These are phyloP conservation scores for Candidula unifasciata DNA, from an alignment of 2,888 invertebrate species.

Conservation along the genomic window DNA sequence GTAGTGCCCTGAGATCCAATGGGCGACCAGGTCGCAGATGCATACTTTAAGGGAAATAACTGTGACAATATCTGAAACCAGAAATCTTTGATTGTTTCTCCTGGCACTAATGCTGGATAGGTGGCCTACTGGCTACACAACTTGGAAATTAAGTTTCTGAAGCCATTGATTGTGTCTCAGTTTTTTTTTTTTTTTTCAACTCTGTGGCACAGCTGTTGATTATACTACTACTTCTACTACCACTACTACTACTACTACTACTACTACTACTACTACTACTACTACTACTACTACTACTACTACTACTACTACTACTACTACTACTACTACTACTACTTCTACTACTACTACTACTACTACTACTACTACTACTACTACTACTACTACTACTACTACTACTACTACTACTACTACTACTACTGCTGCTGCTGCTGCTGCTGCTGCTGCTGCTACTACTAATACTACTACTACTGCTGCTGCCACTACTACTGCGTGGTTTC, in stretches of 20 bases:
- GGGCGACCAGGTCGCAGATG: too few species aligned
- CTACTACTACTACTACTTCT: not conserved
- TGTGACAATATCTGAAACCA: too few species aligned
- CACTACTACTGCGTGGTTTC: not conserved
- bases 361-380: conserved; percentile 31
- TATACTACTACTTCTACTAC: too few species aligned
- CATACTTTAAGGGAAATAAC: too few species aligned
- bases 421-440: not conserved
- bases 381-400: conserved; percentile 33
- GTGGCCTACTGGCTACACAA: too few species aligned
- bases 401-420: conserved; percentile 29
- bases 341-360: conserved; percentile 24
- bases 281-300: conserved; percentile 38
- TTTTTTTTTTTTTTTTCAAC: too few species aligned
- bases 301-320: conserved; percentile 38
- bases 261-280: conserved; percentile 34
- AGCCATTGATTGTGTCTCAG: too few species aligned
- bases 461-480: not conserved
- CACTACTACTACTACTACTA: conserved; percentile 18
- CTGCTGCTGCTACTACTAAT: not conserved
- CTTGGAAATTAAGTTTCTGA: too few species aligned
- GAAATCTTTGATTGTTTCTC: too few species aligned
- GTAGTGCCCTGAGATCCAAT: too few species aligned
- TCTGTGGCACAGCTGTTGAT: too few species aligned
- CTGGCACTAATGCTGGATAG: too few species aligned